Evolutionary conservation across 2,888 invertebrate genomes (phyloP), one percentile per base, ranked within the genome.

Genomic region (Drosophila infuscata): DNA sequence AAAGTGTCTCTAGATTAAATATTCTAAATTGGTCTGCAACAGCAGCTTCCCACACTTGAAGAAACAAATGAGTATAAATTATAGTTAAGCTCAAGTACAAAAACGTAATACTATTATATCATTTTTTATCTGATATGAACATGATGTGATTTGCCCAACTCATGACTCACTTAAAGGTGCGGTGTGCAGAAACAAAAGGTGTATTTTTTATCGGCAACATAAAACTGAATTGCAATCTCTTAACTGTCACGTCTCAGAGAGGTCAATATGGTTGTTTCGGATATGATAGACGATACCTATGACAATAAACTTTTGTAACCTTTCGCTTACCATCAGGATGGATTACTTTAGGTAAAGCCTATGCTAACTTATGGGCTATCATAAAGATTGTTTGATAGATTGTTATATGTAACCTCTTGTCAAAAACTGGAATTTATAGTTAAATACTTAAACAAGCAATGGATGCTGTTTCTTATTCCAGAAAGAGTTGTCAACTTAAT

Each of bases 41-140:
- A 49, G 20, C 57, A 36, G 35, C 56, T 60, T 70, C 76, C 43
- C 75, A 75, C 65, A 75, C 65, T 54, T 75, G 60, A 75, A 51
- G 35, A 33, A 60, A 70, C 35, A 36, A 38, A 51, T 43, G 25
- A n/a, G 20, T 11, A 43, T 57, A 20, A 57, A 32, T 30, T 33
- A 11, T 46, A 57, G 8, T 46, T 46, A 43, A 65, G 36, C 52
- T 64, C 35, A 70, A 67, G 76, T 53, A 62, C 69, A 46, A 25
- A 52, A 49, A 30, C 7, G 38, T 61, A 48, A 57, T 43, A 15
- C 12, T 36, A 52, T 52, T 68, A 54, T 69, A 69, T 75, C 51
- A 63, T 69, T 46, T 46, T 56, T 54, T 32, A 51, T 69, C 59
- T 58, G 38, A 59, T 62, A 46, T 15, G 15, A 8, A 25, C 15